Evolutionary conservation across 2,797 vertebrate species (phyloP).

Genomic region (Pteropus rufus): DNA sequence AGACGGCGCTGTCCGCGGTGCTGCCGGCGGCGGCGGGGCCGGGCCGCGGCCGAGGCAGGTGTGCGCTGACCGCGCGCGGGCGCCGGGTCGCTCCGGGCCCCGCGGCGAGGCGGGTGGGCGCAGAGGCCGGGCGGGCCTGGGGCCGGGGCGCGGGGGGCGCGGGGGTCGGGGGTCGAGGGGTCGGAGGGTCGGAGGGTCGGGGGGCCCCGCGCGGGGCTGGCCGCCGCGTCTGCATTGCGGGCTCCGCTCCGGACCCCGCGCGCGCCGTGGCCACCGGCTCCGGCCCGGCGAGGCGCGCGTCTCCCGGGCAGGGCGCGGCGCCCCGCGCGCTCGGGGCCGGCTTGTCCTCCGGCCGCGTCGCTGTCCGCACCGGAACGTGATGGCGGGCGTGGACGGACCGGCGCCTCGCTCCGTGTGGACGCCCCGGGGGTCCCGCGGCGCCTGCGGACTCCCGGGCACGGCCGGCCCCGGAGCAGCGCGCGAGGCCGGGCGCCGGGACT

Average conservation of each 20-base stretch:
- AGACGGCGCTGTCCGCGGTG: conserved; percentile 53
- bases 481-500: conserved; percentile 11
- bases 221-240: conserved; percentile 60
- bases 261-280: neutral
- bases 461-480: neutral
- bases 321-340: neutral
- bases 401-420: neutral
- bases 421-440: neutral
- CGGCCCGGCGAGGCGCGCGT: neutral
- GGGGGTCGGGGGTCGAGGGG: neutral
- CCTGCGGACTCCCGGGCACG: neutral
- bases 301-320: conserved; percentile 37
- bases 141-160: neutral
- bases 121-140: neutral
- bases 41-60: conserved; percentile 45
- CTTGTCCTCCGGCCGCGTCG: neutral
- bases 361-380: conserved; percentile 63
- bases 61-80: conserved; percentile 23
- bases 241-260: conserved; percentile 51
- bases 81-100: neutral
- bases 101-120: neutral
- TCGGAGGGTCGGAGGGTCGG: neutral
- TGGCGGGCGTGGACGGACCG: conserved; percentile 7
- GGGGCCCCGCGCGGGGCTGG: neutral
- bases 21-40: neutral